phyloP scores from a whole-genome alignment of 2,113 vertebrate species.

The Nothocercus nigrocapillus region DNA sequence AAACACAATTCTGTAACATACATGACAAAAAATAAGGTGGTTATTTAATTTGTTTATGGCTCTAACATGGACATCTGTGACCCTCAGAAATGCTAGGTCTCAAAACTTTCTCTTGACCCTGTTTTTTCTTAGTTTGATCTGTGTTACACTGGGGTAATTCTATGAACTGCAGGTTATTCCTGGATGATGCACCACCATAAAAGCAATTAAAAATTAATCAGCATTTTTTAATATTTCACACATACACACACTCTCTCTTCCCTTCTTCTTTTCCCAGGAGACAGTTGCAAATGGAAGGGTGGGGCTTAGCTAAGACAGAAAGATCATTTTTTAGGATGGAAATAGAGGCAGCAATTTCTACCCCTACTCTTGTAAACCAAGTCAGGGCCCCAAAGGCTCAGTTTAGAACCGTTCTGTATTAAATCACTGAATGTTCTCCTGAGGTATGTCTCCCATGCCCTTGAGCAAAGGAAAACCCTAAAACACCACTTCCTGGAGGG shows the following conservation, averaged over 20 bases:
- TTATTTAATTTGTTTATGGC: not conserved
- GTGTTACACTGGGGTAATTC: not conserved
- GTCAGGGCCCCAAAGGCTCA: not conserved
- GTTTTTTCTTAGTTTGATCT: not conserved
- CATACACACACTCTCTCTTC: not conserved
- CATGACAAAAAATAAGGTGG: fast-evolving
- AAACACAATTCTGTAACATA: not conserved
- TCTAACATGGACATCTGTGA: not conserved
- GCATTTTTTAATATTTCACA: not conserved
- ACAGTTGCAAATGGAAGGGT: not conserved
- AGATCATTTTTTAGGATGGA: not conserved
- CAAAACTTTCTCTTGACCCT: not conserved
- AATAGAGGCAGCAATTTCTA: not conserved
- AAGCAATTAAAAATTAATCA: not conserved
- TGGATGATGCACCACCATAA: not conserved
- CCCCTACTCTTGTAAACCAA: not conserved
- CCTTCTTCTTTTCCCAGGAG: not conserved
- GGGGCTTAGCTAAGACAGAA: not conserved
- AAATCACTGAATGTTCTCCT: not conserved
- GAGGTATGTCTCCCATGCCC: fast-evolving
- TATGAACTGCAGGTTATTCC: conserved; percentile 9
- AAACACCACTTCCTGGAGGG: not conserved
- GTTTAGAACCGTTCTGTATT: not conserved
- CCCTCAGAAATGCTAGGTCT: not conserved
- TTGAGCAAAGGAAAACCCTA: not conserved